Percentiles rank a stretch among this genome's conserved stretches.
Evolutionary conservation across 2,113 vertebrate species (phyloP).

Genomic region (Nematolebias whitei): DNA sequence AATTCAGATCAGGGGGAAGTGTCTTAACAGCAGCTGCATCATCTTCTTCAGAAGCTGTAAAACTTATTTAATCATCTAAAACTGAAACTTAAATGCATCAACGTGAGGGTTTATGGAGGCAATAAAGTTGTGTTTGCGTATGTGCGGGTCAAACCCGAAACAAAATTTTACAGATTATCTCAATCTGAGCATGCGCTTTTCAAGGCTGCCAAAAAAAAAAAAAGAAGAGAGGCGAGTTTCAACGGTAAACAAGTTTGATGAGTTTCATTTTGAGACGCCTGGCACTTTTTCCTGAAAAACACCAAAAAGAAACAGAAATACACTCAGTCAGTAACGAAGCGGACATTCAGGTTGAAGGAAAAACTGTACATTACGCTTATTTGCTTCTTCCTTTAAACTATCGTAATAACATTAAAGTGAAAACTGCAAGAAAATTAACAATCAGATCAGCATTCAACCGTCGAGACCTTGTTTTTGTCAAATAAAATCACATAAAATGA

Average conservation of each 20-base stretch:
- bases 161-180: too few species aligned
- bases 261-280: neutral
- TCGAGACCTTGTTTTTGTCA: neutral
- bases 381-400: neutral
- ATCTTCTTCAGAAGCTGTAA: too few species aligned
- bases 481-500: neutral
- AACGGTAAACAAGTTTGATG: neutral
- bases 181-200: neutral
- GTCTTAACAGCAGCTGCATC: neutral
- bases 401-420: too few species aligned
- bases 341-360: neutral
- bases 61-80: too few species aligned
- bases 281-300: slow-evolving; percentile 44
- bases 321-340: too few species aligned
- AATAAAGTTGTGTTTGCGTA: too few species aligned
- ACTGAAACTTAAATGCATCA: too few species aligned
- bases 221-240: neutral
- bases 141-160: too few species aligned
- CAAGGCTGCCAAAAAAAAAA: neutral
- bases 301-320: neutral
- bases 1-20: neutral
- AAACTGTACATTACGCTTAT: neutral
- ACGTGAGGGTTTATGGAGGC: too few species aligned
- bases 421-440: neutral
- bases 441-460: neutral